Evolutionary conservation across 2,888 invertebrate genomes (phyloP).

Genomic region (Spodoptera picta): DNA sequence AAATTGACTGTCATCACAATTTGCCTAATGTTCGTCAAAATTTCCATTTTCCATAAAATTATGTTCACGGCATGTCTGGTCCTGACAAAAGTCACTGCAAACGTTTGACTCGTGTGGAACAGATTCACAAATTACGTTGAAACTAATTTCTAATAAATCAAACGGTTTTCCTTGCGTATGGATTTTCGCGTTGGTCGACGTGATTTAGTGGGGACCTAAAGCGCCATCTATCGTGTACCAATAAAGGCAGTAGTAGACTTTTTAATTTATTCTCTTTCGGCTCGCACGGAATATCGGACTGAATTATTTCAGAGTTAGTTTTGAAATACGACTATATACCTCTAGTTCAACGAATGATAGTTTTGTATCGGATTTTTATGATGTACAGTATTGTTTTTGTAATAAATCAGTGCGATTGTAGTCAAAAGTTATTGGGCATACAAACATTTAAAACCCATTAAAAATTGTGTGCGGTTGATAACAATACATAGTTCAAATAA

Average conservation of each 20-base stretch:
- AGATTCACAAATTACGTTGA: conserved; percentile 62
- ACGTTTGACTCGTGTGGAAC: conserved; percentile 55
- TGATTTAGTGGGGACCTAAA: conserved; percentile 54
- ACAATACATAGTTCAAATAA: too few relatives aligned
- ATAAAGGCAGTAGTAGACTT: conserved; percentile 56
- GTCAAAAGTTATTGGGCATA: too few relatives aligned
- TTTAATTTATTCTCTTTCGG: conserved; percentile 57
- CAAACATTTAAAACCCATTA: too few relatives aligned
- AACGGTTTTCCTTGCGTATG: conserved; percentile 64
- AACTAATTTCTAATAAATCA: conserved; percentile 70
- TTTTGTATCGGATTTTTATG: background rate
- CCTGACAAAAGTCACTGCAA: conserved; percentile 34
- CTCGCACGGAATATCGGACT: conserved; percentile 36
- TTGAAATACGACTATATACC: conserved; percentile 34
- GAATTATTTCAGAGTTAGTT: conserved; percentile 45
- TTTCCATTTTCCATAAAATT: conserved; percentile 44
- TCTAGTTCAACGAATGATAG: conserved; percentile 1
- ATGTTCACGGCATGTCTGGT: conserved; percentile 35
- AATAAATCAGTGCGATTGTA: background rate
- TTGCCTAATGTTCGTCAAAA: conserved; percentile 41
- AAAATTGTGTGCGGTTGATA: too few relatives aligned
- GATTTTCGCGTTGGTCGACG: conserved; percentile 62
- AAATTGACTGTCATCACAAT: conserved; percentile 42
- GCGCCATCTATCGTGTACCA: conserved; percentile 59
- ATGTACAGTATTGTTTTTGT: background rate